A percentile compares a stretch with the other conserved stretches of the same genome.
Evolutionary conservation across 2,888 invertebrate species (phyloP).

Genomic region (Microchrysa polita): DNA sequence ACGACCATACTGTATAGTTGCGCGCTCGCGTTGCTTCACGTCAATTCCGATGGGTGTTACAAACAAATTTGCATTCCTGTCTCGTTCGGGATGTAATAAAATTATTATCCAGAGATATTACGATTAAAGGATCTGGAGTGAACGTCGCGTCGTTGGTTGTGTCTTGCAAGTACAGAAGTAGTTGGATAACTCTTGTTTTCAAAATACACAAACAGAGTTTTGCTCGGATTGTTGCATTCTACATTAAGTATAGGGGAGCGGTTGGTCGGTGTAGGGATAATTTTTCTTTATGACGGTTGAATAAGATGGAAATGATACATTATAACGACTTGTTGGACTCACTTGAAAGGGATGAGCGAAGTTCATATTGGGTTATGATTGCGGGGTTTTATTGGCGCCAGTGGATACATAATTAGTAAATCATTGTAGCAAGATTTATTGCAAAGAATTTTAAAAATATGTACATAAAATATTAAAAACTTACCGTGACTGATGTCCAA

Average conservation of each 20-base stretch:
- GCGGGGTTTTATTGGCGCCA: constrained; percentile 3
- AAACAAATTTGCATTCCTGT: constrained; percentile 50
- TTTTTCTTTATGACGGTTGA: constrained; percentile 45
- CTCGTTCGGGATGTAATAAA: constrained; percentile 49
- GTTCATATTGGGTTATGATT: constrained; percentile 45
- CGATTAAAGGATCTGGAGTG: constrained; percentile 47
- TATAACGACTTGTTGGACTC: neutral
- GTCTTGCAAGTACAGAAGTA: no score
- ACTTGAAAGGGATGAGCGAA: constrained; percentile 35
- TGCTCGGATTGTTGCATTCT: neutral
- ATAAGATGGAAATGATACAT: constrained; percentile 20
- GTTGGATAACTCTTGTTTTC: no score
- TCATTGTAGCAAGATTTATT: neutral
- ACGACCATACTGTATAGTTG: no score
- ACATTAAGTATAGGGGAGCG: neutral
- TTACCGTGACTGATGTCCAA: neutral
- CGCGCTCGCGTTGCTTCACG: no score
- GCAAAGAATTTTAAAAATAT: neutral
- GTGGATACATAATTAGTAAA: constrained; percentile 6
- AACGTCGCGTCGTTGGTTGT: neutral
- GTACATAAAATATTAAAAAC: neutral
- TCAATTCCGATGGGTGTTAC: constrained; percentile 46
- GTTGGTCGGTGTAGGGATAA: neutral
- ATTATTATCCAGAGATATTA: constrained; percentile 50
- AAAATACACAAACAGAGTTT: no score